Evolutionary conservation across 2,797 vertebrate genomes (phyloP), one percentile per base, ranked within the genome.

Genomic region (Vireo griseus): DNA sequence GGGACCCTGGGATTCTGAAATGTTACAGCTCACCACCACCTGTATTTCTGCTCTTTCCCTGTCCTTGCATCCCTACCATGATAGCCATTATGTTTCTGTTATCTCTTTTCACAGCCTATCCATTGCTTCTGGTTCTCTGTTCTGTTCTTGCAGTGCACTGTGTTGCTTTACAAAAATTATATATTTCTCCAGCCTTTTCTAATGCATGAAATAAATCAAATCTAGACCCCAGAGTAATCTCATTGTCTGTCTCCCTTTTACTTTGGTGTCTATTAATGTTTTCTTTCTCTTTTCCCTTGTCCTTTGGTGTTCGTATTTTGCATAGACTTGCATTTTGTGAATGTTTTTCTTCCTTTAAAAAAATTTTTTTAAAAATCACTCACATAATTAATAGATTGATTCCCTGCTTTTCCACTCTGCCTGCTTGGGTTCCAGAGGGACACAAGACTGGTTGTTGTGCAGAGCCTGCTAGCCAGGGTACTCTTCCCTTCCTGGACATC

Each of bases 11-110:
- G 63, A 69, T 77, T 54, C 33, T n/a, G 9, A 81, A 78, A 71
- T 48, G 13, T 39, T 84, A 37, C 10, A 39, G 4, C 6, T 44
- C 10, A 5, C 6, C 2, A 0, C 40, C 16, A 18, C 15, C 9
- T 76, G 26, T 42, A 26, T 59, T 85, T 73, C 20, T 40, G 0
- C 12, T 45, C 16, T 61, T 65, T 69, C 7, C 28, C 13, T 37
- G 24, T 59, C 62, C 17, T 73, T 68, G 7, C 55, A 47, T 40
- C 15, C 26, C 6, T 22, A 14, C 26, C 25, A 9, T 6, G 11
- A 58, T 0, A 59, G 28, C 15, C 40, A 5, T 66, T 62, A 26
- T 31, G 16, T 55, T 79, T 54, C 52, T 62, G 10, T 61, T 82
- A 7, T 2, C 24, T 63, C 25, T 66, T 83, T 63, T 45, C n/a